Conservation (phyloP, 2,797 vertebrate genomes). For the Phrynocephalus forsythii region DNA sequence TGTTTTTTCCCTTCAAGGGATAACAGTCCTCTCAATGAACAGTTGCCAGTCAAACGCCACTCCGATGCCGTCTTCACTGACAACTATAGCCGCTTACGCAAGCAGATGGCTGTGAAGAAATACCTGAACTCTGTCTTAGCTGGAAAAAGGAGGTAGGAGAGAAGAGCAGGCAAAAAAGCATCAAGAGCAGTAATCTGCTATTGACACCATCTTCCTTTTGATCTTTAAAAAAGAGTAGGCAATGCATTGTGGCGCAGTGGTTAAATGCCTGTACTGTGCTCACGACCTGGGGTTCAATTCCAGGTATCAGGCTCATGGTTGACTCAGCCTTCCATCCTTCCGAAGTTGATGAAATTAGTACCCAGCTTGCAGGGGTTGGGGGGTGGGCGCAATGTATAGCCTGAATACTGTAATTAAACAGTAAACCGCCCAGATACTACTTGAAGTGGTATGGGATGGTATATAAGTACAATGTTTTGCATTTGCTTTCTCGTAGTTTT, state of each 20-base stretch:
- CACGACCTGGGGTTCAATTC: too few species aligned
- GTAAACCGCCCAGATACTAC: too few species aligned
- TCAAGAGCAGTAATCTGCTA: constrained; percentile 20
- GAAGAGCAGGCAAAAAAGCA: constrained; percentile 31
- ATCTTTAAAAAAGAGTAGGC: constrained; percentile 9
- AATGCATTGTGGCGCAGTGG: too few species aligned
- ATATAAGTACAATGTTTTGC: too few species aligned
- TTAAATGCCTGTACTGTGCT: too few species aligned
- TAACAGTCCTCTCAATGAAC: constrained; percentile 83
- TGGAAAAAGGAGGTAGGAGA: constrained; percentile 90
- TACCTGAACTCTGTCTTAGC: constrained; percentile 93
- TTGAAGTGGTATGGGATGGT: too few species aligned
- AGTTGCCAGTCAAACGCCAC: constrained; percentile 89
- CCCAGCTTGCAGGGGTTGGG: too few species aligned
- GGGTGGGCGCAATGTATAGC: too few species aligned
- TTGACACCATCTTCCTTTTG: constrained; percentile 33
- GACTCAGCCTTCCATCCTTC: too few species aligned
- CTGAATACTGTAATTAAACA: too few species aligned
- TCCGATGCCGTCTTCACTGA: constrained; percentile 96
- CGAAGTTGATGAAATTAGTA: too few species aligned
- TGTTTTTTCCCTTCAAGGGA: constrained; percentile 52
- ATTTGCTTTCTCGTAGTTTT: not conserved
- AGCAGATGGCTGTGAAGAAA: constrained; percentile 97
- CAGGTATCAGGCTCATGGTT: too few species aligned
- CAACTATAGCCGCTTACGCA: constrained; percentile 95